Evolutionary conservation across 1,140 invertebrate species (phyloP), one percentile per base, ranked within the genome.

Genomic region (Drosophila neocordata): DNA sequence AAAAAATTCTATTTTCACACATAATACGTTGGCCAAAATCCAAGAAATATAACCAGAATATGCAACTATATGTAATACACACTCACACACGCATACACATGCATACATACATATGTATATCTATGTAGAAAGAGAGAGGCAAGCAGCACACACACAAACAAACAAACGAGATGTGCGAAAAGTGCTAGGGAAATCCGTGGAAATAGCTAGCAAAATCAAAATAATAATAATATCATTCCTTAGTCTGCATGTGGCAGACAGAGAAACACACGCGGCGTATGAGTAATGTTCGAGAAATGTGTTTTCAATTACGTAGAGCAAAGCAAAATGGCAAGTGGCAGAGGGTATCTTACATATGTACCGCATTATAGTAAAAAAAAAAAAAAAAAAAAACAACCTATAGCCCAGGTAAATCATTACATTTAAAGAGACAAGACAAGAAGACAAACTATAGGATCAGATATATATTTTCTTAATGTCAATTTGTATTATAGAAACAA

Each of bases 21-120:
- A 83, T 48, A 72, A 87, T 80, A 82, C 62, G 74, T 87, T 87
- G 82, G 82, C 82, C 74, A 81, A 82, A 82, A 88, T 87, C 82
- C 83, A 87, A 87, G 82, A 87, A 87, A 74, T 87, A 85, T 85
- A 82, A 77, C 71, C 62, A 70, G 70, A 79, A 81, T 64, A 81
- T 60, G 65, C 66, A 67, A 77, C 73, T 70, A 72, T 67, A 59
- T 69, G 53, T 69, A 18, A 34, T 35, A 18, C 8, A 48, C 9
- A 48, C 4, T 20, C 8, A 20, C 4, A 18, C n/a, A 18, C 9
- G n/a, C 15, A 20, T 11, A 27, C 20, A 60, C 44, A 44, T 56
- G 74, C 61, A 58, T 72, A 52, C 11, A 55, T 12, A 60, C 55
- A 44, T 56, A 74, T 69, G 53, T 77, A 52, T 61, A 60, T 77